Evolutionary conservation across 2,888 invertebrate species (phyloP).

Genomic region (Caenorhabditis panamensis): DNA sequence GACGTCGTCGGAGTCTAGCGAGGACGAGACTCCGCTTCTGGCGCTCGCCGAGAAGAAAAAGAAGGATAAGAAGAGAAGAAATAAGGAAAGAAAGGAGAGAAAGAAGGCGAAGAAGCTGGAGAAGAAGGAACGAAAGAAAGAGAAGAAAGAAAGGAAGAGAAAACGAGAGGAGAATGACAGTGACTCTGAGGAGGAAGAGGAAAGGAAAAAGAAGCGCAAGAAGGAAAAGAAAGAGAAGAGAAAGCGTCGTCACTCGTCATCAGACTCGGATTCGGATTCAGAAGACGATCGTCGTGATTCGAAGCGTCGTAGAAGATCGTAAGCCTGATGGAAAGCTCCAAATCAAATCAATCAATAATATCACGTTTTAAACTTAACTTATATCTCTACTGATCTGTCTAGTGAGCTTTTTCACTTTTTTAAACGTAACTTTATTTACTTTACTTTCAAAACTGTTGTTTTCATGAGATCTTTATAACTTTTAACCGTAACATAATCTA

Average conservation of each 20-base stretch:
- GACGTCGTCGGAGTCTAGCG: conserved; percentile 82
- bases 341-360: too few species aligned
- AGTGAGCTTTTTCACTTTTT: neutral
- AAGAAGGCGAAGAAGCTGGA: conserved; percentile 53
- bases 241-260: conserved; percentile 31
- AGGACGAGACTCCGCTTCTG: conserved; percentile 75
- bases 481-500: too few species aligned
- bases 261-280: conserved; percentile 32
- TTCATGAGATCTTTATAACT: too few species aligned
- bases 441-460: too few species aligned
- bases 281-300: conserved; percentile 30
- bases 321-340: too few species aligned
- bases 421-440: neutral
- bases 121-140: conserved; percentile 43
- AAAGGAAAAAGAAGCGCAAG: conserved; percentile 47
- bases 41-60: conserved; percentile 53
- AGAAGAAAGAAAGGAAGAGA: conserved; percentile 45
- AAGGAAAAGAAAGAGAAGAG: conserved; percentile 49
- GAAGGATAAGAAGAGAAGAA: conserved; percentile 53
- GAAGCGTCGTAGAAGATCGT: conserved; percentile 18
- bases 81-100: conserved; percentile 52
- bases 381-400: neutral
- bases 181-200: conserved; percentile 26
- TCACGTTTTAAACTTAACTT: neutral
- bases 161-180: conserved; percentile 10